These are phyloP conservation scores for Donacobius atricapilla DNA, from an alignment of 2,113 vertebrate species.

Conservation along the genomic window DNA sequence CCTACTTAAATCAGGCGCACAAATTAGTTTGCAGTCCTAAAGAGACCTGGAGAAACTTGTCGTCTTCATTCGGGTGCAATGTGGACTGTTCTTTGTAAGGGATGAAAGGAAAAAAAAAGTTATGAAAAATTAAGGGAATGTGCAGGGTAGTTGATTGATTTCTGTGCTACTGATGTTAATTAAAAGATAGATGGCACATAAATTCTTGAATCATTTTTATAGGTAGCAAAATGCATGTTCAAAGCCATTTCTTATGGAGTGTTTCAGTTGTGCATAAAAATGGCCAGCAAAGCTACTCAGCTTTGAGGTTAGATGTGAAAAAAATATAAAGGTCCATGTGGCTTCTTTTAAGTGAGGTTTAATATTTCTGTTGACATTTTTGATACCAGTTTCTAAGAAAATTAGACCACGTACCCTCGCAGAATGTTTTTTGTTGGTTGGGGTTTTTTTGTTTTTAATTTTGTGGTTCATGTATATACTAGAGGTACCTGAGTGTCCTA, in stretches of 20 bases:
- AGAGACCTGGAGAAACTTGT: background rate
- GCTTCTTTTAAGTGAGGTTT: background rate
- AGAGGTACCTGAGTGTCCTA: background rate
- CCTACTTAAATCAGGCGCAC: background rate
- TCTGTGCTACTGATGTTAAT: background rate
- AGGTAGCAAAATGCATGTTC: background rate
- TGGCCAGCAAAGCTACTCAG: rapidly evolving
- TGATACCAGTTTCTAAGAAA: background rate
- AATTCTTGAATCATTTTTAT: background rate
- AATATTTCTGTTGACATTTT: background rate
- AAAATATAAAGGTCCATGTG: background rate
- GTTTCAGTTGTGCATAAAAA: background rate
- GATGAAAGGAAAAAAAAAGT: background rate
- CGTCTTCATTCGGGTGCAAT: rapidly evolving
- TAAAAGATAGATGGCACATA: background rate
- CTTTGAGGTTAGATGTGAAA: background rate
- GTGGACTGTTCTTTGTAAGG: background rate
- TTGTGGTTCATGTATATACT: rapidly evolving
- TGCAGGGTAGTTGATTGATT: background rate
- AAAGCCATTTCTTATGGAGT: background rate
- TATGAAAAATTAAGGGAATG: background rate
- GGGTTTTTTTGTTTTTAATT: background rate
- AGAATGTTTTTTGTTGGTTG: rapidly evolving
- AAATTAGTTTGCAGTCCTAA: background rate
- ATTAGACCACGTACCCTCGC: background rate